phyloP scores from a whole-genome alignment of 1,140 invertebrate species.

The Scaptomyza pallida region DNA sequence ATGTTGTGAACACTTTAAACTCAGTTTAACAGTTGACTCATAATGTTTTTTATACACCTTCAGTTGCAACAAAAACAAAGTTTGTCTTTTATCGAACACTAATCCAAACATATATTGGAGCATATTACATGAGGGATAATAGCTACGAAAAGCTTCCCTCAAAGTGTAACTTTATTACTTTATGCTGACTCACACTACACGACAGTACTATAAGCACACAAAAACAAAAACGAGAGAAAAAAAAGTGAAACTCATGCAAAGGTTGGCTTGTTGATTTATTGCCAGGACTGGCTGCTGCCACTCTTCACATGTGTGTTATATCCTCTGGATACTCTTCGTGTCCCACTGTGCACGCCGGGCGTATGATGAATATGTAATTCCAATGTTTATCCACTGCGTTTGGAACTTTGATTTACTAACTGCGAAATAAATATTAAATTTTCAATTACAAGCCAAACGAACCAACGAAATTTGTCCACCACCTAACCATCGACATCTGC shows the following conservation, averaged over 20 bases:
- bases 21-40: too few species aligned
- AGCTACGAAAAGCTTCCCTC: conserved; percentile 12
- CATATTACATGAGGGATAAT: conserved; percentile 58
- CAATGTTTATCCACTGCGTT: conserved; percentile 64
- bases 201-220: too few species aligned
- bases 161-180: conserved; percentile 70
- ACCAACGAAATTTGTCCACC: conserved; percentile 16
- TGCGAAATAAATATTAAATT: conserved; percentile 83
- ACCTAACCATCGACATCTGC: not conserved
- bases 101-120: conserved; percentile 75
- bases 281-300: conserved; percentile 28
- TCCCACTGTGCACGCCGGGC: conserved; percentile 54
- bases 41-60: too few species aligned
- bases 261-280: conserved; percentile 79
- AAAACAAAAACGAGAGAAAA: conserved; percentile 41
- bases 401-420: conserved; percentile 81
- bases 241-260: conserved; percentile 75
- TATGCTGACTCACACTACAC: conserved; percentile 64
- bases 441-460: conserved; percentile 62
- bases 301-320: conserved; percentile 51
- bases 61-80: conserved; percentile 45
- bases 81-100: conserved; percentile 63
- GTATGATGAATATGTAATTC: conserved; percentile 80
- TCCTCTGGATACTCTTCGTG: not conserved
- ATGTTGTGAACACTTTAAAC: conserved; percentile 38